A percentile compares a stretch with the other conserved stretches of the same genome.
Evolutionary conservation across 2,113 vertebrate species (phyloP).

Genomic region (Coptodon bakossiorum): DNA sequence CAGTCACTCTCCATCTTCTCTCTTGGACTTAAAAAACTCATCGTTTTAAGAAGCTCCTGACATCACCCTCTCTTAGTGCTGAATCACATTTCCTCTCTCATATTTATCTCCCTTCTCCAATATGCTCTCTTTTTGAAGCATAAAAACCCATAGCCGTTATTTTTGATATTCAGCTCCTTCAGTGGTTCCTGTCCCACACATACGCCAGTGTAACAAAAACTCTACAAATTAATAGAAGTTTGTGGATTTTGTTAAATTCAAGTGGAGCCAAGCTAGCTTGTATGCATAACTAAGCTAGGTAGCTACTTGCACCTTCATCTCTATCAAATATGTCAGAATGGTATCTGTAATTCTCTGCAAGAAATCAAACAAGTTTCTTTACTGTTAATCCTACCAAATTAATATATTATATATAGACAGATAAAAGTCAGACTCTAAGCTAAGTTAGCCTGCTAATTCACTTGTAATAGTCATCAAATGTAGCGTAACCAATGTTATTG

Average conservation of each 20-base stretch:
- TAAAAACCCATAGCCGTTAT: neutral
- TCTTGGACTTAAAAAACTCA: conserved; percentile 1
- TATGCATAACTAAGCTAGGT: neutral
- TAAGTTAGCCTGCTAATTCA: neutral
- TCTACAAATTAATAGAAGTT: neutral
- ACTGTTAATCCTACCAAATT: neutral
- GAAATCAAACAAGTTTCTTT: neutral
- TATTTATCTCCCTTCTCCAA: neutral
- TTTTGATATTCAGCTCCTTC: neutral
- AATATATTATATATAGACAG: neutral
- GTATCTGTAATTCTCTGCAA: neutral
- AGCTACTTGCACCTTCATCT: neutral
- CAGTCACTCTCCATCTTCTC: conserved; percentile 10
- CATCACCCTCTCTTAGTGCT: neutral
- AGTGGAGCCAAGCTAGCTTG: neutral
- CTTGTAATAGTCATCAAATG: neutral
- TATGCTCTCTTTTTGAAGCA: neutral
- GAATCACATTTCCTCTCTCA: neutral
- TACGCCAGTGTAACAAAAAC: neutral
- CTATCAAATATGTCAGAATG: neutral
- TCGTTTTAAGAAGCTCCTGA: conserved; percentile 1
- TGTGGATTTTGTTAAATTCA: neutral
- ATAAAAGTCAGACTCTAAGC: neutral
- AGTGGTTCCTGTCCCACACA: neutral
- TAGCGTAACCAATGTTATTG: neutral